Conservation (phyloP, 2,113 vertebrate genomes). For the Felis chaus region DNA sequence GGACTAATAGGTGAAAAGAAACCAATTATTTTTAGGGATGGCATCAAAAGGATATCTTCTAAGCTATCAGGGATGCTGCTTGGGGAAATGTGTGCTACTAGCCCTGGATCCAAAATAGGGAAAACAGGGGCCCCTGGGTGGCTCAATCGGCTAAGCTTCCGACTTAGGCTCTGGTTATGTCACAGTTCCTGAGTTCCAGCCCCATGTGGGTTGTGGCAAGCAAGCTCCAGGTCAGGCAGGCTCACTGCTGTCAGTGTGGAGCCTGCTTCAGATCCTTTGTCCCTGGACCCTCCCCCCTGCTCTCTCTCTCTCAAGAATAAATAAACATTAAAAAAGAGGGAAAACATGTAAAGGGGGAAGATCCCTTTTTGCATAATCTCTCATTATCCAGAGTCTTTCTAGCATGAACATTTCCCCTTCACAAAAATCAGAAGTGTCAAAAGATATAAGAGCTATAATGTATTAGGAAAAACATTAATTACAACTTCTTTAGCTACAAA, state of each 20-base stretch:
- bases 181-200: too few relatives aligned
- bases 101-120: not conserved
- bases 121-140: not conserved
- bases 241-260: too few relatives aligned
- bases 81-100: not conserved
- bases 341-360: not conserved
- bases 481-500: not conserved
- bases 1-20: slow-evolving; percentile 38
- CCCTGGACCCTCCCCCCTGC: too few relatives aligned
- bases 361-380: not conserved
- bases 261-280: too few relatives aligned
- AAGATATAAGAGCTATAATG: not conserved
- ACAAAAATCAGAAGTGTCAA: not conserved
- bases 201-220: too few relatives aligned
- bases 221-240: too few relatives aligned
- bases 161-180: too few relatives aligned
- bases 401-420: not conserved
- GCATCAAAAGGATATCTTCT: not conserved
- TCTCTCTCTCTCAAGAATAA: too few relatives aligned
- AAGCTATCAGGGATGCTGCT: not conserved
- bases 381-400: not conserved
- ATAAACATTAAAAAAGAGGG: not conserved
- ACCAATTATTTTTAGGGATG: not conserved
- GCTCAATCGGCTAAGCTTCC: too few relatives aligned
- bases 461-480: not conserved